These are phyloP conservation scores for Glyptemys insculpta DNA, from an alignment of 2,797 vertebrate genomes.

Conservation along the genomic window DNA sequence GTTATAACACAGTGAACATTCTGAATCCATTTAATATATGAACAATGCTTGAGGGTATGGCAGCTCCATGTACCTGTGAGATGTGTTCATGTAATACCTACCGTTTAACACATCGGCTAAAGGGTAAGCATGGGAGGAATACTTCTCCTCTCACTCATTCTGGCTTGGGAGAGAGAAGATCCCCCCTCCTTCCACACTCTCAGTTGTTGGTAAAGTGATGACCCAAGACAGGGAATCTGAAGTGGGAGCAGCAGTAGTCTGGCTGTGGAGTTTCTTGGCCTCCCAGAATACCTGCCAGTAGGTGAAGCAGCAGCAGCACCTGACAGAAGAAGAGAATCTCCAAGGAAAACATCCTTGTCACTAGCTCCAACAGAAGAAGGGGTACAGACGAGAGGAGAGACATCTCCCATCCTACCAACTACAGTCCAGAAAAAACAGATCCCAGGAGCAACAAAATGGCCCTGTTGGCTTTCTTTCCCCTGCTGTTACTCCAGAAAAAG, in stretches of 20 bases:
- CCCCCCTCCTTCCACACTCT: neutral
- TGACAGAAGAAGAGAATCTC: neutral
- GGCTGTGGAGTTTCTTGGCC: neutral
- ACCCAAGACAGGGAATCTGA: neutral
- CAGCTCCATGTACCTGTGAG: neutral
- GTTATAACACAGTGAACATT: neutral
- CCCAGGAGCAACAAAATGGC: neutral
- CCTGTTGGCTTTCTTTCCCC: neutral
- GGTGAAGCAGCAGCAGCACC: neutral
- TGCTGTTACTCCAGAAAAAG: neutral
- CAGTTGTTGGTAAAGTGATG: neutral
- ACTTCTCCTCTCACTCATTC: neutral
- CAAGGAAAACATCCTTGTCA: neutral
- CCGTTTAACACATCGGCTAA: neutral
- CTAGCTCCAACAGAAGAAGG: neutral
- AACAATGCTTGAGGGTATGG: neutral
- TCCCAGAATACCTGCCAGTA: neutral
- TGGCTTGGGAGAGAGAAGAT: neutral
- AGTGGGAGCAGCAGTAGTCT: neutral
- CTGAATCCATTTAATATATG: neutral
- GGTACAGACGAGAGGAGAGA: neutral
- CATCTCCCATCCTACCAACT: neutral
- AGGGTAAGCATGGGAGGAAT: neutral
- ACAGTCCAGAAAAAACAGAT: neutral
- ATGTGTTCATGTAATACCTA: neutral